These are phyloP conservation scores for Vollenhovia emeryi DNA, from an alignment of 1,140 invertebrate genomes.

Conservation along the genomic window DNA sequence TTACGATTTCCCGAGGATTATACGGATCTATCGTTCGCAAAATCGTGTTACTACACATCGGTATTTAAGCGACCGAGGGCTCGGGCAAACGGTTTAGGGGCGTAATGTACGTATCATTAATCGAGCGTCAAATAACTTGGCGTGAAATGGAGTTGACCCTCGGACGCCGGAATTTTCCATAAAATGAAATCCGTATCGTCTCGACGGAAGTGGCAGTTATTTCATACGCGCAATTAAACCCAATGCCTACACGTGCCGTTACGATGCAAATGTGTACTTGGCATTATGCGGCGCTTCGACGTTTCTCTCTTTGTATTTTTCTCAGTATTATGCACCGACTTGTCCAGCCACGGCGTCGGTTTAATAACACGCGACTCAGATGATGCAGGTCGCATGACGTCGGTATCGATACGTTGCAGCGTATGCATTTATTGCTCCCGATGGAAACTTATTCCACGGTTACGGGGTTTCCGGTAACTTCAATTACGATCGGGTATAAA, in stretches of 20 bases:
- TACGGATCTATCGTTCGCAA: constrained; percentile 72
- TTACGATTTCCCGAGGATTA: constrained; percentile 70
- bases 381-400: background rate
- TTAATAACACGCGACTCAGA: background rate
- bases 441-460: constrained; percentile 66
- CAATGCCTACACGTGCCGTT: constrained; percentile 1
- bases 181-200: constrained; percentile 50
- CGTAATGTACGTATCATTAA: constrained; percentile 74
- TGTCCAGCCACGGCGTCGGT: too few species aligned
- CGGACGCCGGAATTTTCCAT: constrained; percentile 67
- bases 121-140: constrained; percentile 75
- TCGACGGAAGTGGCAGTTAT: constrained; percentile 2
- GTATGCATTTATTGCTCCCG: background rate
- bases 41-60: constrained; percentile 70
- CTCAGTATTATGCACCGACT: background rate
- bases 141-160: constrained; percentile 68
- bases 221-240: constrained; percentile 21
- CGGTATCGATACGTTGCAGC: background rate
- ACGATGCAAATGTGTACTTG: constrained; percentile 34
- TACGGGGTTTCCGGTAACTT: constrained; percentile 70
- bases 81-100: constrained; percentile 67
- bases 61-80: constrained; percentile 71
- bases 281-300: constrained; percentile 2
- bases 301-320: background rate
- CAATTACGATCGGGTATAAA: constrained; percentile 72